These are phyloP conservation scores for Lampris incognitus DNA, from an alignment of 2,113 vertebrate species.

Conservation along the genomic window DNA sequence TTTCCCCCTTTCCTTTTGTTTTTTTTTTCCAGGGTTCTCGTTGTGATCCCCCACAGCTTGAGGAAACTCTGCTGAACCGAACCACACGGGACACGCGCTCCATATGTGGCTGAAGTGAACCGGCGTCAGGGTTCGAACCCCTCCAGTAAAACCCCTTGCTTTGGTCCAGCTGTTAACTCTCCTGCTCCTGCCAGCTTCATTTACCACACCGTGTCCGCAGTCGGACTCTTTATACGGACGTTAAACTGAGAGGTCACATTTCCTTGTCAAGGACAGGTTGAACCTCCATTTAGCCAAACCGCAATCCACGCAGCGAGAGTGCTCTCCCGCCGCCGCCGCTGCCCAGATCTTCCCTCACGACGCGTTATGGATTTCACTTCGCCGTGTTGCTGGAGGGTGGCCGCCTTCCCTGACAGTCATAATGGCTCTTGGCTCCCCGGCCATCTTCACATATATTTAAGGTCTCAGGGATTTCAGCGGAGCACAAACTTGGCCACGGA, in stretches of 20 bases:
- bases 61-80: conserved; percentile 60
- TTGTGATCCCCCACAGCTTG: neutral
- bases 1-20: neutral
- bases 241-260: conserved; percentile 32
- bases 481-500: conserved; percentile 39
- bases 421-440: conserved; percentile 59
- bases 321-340: neutral
- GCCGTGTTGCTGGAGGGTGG: conserved; percentile 48
- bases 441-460: conserved; percentile 52
- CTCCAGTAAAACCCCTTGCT: neutral
- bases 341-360: conserved; percentile 37
- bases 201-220: conserved; percentile 27
- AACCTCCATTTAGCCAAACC: conserved; percentile 58
- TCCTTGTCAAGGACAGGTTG: conserved; percentile 44
- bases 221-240: conserved; percentile 17
- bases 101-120: too few relatives aligned
- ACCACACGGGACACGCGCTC: neutral
- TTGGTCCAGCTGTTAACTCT: conserved; percentile 22
- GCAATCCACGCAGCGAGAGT: conserved; percentile 8
- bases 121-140: too few relatives aligned
- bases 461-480: conserved; percentile 50
- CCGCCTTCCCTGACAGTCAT: conserved; percentile 51
- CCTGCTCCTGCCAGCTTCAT: conserved; percentile 30
- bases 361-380: conserved; percentile 52
- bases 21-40: conserved; percentile 19